Conservation (phyloP, 2,797 vertebrate species). For the Decapterus maruadsi region DNA sequence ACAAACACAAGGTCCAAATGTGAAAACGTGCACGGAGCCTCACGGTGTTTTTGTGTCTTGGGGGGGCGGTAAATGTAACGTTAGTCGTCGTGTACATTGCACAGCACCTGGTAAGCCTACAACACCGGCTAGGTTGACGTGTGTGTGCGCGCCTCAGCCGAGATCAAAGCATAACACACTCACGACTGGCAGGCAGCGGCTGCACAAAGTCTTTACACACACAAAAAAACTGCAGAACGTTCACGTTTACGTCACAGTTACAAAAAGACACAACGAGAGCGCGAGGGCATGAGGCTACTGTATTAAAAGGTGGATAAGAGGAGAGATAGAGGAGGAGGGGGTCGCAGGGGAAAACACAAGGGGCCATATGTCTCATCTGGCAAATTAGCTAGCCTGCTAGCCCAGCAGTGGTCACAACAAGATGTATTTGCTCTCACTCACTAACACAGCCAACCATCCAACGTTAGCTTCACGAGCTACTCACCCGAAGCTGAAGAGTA, state of each 20-base stretch:
- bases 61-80: neutral
- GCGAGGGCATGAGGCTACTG: neutral
- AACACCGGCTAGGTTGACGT: constrained; percentile 65
- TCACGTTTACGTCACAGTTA: neutral
- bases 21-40: accelerated
- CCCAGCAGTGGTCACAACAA: constrained; percentile 77
- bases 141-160: constrained; percentile 29
- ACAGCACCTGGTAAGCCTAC: constrained; percentile 1
- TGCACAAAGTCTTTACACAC: neutral
- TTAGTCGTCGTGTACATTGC: neutral
- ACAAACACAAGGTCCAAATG: neutral
- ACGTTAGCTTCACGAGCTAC: constrained; percentile 75
- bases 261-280: neutral
- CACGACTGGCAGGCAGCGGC: constrained; percentile 47
- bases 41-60: too few relatives aligned
- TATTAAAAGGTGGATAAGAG: neutral
- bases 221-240: neutral
- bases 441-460: constrained; percentile 35
- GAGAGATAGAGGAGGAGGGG: neutral
- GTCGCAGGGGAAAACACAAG: constrained; percentile 28
- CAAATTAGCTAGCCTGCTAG: constrained; percentile 79
- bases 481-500: constrained; percentile 66
- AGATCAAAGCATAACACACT: constrained; percentile 60
- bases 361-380: constrained; percentile 74
- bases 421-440: constrained; percentile 49